phyloP scores from a whole-genome alignment of 2,888 invertebrate genomes.

The Apotomis capreana region DNA sequence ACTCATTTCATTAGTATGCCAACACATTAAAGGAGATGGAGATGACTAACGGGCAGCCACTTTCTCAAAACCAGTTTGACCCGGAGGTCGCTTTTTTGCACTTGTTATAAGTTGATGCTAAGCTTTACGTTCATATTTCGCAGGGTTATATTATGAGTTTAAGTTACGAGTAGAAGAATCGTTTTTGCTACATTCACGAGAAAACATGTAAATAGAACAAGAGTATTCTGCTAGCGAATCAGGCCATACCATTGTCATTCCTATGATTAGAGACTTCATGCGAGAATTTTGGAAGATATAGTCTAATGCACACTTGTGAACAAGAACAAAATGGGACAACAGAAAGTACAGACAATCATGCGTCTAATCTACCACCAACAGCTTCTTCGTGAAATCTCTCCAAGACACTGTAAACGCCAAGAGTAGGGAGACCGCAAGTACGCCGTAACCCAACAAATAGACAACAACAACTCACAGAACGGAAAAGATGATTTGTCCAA shows the following conservation, averaged over 20 bases:
- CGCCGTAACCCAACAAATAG: background rate
- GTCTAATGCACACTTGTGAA: background rate
- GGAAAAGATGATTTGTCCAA: constrained; percentile 26
- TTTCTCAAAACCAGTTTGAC: constrained; percentile 21
- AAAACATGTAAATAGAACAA: background rate
- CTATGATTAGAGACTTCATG: background rate
- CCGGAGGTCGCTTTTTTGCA: constrained; percentile 5
- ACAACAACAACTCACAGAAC: constrained; percentile 4
- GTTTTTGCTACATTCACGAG: background rate
- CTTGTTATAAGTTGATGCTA: background rate
- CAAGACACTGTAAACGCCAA: background rate
- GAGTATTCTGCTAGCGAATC: no score
- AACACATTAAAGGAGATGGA: constrained; percentile 6
- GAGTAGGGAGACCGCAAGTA: background rate
- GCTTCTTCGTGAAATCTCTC: background rate
- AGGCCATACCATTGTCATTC: no score
- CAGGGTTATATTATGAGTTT: background rate
- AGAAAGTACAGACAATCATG: constrained; percentile 16
- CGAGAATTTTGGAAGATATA: background rate
- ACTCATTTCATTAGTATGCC: background rate
- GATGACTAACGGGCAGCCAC: constrained; percentile 13
- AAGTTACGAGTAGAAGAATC: background rate
- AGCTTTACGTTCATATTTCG: constrained; percentile 11
- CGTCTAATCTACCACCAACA: background rate
- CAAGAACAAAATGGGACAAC: constrained; percentile 1